Evolutionary conservation across 2,888 invertebrate genomes (phyloP).

Genomic region (Plagodis dolabraria): DNA sequence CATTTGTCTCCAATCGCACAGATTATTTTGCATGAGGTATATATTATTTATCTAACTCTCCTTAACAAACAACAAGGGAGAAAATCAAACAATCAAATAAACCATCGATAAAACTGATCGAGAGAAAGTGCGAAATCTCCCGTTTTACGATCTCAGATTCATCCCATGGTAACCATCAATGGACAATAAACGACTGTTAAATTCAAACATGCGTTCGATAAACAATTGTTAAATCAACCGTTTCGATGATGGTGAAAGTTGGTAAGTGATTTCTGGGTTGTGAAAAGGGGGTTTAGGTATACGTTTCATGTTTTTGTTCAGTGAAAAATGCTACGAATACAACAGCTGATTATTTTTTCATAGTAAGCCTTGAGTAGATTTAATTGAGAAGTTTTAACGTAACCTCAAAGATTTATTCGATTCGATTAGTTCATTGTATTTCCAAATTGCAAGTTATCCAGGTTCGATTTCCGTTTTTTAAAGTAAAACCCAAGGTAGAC

Average conservation of each 20-base stretch:
- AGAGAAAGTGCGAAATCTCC: conserved; percentile 26
- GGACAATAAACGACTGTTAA: conserved; percentile 24
- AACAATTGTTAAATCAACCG: conserved; percentile 20
- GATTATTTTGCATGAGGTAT: no score
- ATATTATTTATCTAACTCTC: neutral
- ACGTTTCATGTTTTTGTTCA: neutral
- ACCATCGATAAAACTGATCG: conserved; percentile 28
- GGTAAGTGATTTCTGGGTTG: conserved; percentile 8
- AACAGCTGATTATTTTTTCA: no score
- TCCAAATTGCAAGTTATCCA: no score
- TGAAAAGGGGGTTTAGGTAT: conserved; percentile 6
- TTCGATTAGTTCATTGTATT: no score
- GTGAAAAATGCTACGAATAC: neutral
- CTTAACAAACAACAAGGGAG: conserved; percentile 12
- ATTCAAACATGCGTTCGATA: conserved; percentile 25
- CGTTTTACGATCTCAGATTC: conserved; percentile 29
- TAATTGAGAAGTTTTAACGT: no score
- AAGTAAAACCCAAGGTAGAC: no score
- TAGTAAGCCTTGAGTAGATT: no score
- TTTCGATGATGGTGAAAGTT: conserved; percentile 16
- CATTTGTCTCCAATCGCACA: neutral
- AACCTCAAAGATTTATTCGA: no score
- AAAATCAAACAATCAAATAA: conserved; percentile 31
- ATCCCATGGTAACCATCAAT: conserved; percentile 23
- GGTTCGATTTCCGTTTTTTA: no score